Base-by-base conservation (phyloP, 1,140 invertebrate genomes). In the Pseudomyrmex dendroicus region DNA sequence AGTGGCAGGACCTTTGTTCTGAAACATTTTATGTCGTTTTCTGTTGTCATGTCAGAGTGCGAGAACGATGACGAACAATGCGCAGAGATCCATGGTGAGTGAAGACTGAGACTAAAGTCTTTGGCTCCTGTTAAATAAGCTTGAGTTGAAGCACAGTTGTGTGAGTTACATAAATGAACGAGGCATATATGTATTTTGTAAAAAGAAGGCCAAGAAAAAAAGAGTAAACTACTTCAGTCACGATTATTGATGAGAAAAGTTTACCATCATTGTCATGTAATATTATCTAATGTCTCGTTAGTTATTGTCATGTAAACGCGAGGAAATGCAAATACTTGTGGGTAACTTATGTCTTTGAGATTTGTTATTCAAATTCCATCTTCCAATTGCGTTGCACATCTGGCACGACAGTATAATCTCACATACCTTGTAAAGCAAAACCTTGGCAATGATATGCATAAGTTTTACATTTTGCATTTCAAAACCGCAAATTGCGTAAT, bases 41-140 rank as follows among this genome's bases (percentile, higher is more conserved):
- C 46, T 1, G 35, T 82, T 59, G 73, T 82, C 62, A 85, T 73
- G 77, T 63, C 70, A 84, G 84, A 82, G 77, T 68, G 50, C 70
- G 61, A 50, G 54, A 77, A 85, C 62, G 77, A 89, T 85, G 83
- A 83, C 73, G 89, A 84, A 89, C 68, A 80, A 90, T 90, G 89
- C 87, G 73, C 84, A 90, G 89, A 83, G 73, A 87, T 83, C 84
- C 82, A 72, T 83, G 87, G 89, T 90, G 82, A 86, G 89, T 90
- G 35, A 46, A 68, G 10, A 50, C 3, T 12, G 17, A 73, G 22
- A 7, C 17, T 12, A 48, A n/a, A 7, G 22, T 10, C 9, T 59
- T 59, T 20, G 7, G 2, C n/a, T 59, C 9, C 13, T 22, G 13
- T 73, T 59, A 13, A 57, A 74, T 25, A 50, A 22, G 2, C 35